phyloP scores from a whole-genome alignment of 2,113 vertebrate species.

The Leptosomus discolor region DNA sequence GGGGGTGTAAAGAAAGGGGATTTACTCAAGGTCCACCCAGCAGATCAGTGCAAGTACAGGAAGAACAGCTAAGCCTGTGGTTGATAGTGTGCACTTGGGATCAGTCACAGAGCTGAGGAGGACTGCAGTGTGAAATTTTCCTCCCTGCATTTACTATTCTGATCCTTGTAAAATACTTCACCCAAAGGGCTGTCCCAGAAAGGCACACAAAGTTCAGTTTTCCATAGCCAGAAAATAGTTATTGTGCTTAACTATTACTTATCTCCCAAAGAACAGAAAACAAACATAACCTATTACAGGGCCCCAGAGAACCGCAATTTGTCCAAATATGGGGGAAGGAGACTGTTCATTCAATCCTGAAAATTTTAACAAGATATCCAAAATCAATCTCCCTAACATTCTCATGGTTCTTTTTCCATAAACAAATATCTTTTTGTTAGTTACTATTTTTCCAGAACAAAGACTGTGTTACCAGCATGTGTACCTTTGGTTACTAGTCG shows the following conservation, averaged over 20 bases:
- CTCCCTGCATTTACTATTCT: not conserved
- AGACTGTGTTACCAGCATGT: rapidly evolving
- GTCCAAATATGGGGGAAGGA: not conserved
- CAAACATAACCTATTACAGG: not conserved
- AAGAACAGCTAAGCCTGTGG: not conserved
- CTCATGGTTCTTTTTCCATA: not conserved
- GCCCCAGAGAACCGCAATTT: not conserved
- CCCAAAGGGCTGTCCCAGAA: not conserved
- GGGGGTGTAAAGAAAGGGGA: not conserved
- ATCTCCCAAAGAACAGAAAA: not conserved
- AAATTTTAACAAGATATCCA: not conserved
- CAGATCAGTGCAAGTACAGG: not conserved
- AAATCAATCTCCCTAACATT: not conserved
- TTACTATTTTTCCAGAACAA: not conserved
- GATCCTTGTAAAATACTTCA: not conserved
- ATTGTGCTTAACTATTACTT: not conserved
- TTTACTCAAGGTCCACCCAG: not conserved
- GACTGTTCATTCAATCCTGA: not conserved
- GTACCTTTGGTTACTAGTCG: not conserved
- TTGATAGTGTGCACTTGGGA: not conserved
- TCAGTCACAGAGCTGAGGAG: not conserved
- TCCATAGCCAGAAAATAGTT: not conserved
- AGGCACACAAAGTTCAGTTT: not conserved
- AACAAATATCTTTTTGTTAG: not conserved
- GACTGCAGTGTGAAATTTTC: not conserved